Percentiles rank a stretch among this genome's conserved stretches.
Evolutionary conservation across 2,888 invertebrate genomes (phyloP).

Genomic region (Drosophila pseudotalamancana): DNA sequence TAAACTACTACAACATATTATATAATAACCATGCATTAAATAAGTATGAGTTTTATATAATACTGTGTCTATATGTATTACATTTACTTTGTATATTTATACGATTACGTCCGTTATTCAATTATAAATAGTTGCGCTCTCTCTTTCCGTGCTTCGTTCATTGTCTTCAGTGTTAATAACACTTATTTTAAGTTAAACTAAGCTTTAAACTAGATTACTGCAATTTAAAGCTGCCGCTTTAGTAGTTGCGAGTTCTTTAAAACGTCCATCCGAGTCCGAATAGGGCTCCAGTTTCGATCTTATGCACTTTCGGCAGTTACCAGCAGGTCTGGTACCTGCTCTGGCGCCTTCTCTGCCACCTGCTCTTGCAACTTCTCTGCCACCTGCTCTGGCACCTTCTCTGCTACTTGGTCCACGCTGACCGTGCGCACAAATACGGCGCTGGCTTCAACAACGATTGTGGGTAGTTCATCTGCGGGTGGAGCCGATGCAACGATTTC

Average conservation of each 20-base stretch:
- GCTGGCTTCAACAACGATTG: conserved; percentile 74
- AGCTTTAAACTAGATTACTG: conserved; percentile 72
- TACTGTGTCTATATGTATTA: conserved; percentile 63
- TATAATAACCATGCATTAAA: conserved; percentile 68
- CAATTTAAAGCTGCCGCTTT: conserved; percentile 80
- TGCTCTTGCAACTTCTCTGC: not conserved
- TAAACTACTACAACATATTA: conserved; percentile 64
- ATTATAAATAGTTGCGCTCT: conserved; percentile 54
- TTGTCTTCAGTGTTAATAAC: conserved; percentile 71
- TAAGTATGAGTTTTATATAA: conserved; percentile 70
- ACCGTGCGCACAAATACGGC: conserved; percentile 66
- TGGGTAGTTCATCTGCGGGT: conserved; percentile 53
- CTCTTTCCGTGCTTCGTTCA: conserved; percentile 30
- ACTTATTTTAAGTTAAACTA: conserved; percentile 74
- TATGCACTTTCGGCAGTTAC: conserved; percentile 37
- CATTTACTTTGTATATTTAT: conserved; percentile 46
- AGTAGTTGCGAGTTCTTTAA: conserved; percentile 72
- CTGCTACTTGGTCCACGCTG: conserved; percentile 40
- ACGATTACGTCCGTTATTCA: conserved; percentile 38
- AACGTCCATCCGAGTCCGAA: conserved; percentile 12
- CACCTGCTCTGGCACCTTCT: conserved; percentile 2
- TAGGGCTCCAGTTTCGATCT: not conserved
- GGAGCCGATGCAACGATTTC: conserved; percentile 7
- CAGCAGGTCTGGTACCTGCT: too few species aligned
- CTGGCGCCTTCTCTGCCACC: not conserved